phyloP scores from a whole-genome alignment of 2,113 vertebrate genomes.

The Terrapene triunguis region DNA sequence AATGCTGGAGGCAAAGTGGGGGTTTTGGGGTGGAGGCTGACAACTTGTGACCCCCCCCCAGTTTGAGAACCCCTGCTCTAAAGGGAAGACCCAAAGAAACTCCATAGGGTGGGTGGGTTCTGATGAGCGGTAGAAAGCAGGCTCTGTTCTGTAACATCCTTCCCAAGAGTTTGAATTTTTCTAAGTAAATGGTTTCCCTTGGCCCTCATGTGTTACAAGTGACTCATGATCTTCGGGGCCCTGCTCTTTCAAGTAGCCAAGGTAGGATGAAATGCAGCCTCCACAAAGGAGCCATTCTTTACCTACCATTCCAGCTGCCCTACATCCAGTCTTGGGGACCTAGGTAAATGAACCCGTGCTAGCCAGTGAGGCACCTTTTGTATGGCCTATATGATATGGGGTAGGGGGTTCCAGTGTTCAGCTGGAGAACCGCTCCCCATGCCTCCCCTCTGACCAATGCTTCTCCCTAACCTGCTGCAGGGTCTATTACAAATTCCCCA shows the following conservation, averaged over 20 bases:
- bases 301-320: neutral
- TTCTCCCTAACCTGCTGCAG: neutral
- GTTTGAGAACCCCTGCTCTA: neutral
- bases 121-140: neutral
- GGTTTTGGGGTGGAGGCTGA: no score
- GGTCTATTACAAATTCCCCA: neutral
- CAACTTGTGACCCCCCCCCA: no score
- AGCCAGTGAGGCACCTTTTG: neutral
- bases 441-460: fast-evolving
- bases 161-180: neutral
- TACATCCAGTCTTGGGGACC: fast-evolving
- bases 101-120: neutral
- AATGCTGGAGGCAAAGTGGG: no score
- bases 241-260: fast-evolving
- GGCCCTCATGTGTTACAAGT: neutral
- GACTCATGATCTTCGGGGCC: fast-evolving
- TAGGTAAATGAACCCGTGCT: neutral
- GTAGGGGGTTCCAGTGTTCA: neutral
- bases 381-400: neutral
- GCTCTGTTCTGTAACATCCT: neutral
- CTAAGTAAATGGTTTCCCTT: neutral
- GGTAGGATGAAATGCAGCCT: neutral
- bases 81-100: fast-evolving
- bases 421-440: neutral
- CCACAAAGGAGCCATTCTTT: neutral